Evolutionary conservation across 1,140 invertebrate species (phyloP).

Genomic region (Caenorhabditis brenneri): DNA sequence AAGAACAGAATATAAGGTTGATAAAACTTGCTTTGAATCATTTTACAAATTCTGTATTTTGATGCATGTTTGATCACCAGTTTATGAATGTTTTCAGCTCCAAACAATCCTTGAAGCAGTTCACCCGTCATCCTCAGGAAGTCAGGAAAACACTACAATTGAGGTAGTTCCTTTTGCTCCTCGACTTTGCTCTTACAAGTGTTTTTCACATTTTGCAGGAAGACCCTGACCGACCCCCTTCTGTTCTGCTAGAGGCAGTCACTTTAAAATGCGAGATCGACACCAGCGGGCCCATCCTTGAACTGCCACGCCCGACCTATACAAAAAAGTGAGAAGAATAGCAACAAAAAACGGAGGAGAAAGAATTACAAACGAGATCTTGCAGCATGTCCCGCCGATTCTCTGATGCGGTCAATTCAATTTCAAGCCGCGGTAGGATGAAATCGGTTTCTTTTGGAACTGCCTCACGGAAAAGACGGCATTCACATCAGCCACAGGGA

Average conservation of each 20-base stretch:
- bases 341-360: constrained; percentile 5
- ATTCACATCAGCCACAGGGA: constrained; percentile 47
- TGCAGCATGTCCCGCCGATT: constrained; percentile 62
- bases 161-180: neutral
- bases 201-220: constrained; percentile 49
- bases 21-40: too few relatives aligned
- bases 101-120: constrained; percentile 70
- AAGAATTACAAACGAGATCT: constrained; percentile 42
- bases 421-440: constrained; percentile 49
- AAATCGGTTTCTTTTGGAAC: constrained; percentile 58
- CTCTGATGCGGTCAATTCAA: constrained; percentile 62
- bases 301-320: constrained; percentile 50
- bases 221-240: constrained; percentile 64
- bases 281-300: constrained; percentile 56
- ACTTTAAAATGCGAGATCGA: constrained; percentile 58
- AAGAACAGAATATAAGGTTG: too few relatives aligned
- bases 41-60: too few relatives aligned
- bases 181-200: neutral
- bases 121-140: constrained; percentile 66
- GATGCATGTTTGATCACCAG: too few relatives aligned
- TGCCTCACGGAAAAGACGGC: constrained; percentile 47
- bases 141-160: constrained; percentile 62
- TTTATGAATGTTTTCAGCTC: constrained; percentile 64
- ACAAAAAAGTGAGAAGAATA: constrained; percentile 51
- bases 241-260: constrained; percentile 67